Evolutionary conservation across 2,888 invertebrate genomes (phyloP), one percentile per base, ranked within the genome.

Genomic region (Harmothoe impar): DNA sequence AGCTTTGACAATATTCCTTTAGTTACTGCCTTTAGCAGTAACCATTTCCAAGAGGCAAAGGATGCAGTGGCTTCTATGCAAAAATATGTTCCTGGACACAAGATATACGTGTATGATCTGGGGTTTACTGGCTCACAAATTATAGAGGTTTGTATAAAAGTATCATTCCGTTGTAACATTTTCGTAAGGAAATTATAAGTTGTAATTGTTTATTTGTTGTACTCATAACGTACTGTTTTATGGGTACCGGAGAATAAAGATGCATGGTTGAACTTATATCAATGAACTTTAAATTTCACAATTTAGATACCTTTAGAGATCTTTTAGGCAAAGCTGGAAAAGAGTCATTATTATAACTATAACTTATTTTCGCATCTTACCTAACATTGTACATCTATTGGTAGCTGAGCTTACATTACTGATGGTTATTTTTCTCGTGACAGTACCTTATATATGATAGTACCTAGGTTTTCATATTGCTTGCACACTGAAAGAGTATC

Each of bases 51-150:
- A 5, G 12, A 62, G 62, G 62, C 62, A 3, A n/a, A n/a, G n/a
- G 62, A 62, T 62, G 62, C 23, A n/a, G 62, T 62, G 15, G 62
- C 62, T 15, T 62, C 62, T n/a, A 62, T 62, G 62, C 62, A 62
- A n/a, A 62, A 62, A 62, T 62, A 62, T 62, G 62, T 62, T n/a
- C 62, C 62, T 20, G 62, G 62, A 12, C 62, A 62, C 15, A 20
- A 20, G 20, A 62, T 62, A 1, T n/a, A 12, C 20, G n/a, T 62
- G 3, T 62, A 62, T 62, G 62, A 62, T n/a, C 62, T 62, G 20
- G 62, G 62, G 15, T 15, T 62, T 62, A 20, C 7, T n/a, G n/a
- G 15, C 15, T 20, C 12, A 5, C 62, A 62, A 62, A n/a, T 62
- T 62, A 62, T 7, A 1, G 7, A 62, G 62, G 62, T 62, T 3